Percentiles rank a stretch among this genome's conserved stretches.
Evolutionary conservation across 2,888 invertebrate genomes (phyloP).

Genomic region (Zaprionus lineosus): DNA sequence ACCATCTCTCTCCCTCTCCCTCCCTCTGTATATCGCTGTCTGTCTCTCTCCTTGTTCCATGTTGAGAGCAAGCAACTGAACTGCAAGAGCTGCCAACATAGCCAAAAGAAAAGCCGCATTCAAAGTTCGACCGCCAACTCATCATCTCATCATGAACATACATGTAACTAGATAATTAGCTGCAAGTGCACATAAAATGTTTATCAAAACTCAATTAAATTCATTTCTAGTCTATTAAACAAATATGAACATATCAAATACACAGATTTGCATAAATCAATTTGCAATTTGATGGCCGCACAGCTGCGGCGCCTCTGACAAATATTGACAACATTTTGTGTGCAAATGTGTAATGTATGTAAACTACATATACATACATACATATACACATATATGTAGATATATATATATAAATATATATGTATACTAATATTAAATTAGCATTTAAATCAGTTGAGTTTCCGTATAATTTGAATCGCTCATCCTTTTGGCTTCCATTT

Average conservation of each 20-base stretch:
- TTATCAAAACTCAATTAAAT: background rate
- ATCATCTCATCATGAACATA: slow-evolving; percentile 35
- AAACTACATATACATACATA: too few species aligned
- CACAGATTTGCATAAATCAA: too few species aligned
- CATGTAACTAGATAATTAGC: background rate
- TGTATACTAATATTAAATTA: slow-evolving; percentile 9
- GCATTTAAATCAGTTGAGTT: slow-evolving; percentile 23
- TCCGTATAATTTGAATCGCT: too few species aligned
- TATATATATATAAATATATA: slow-evolving; percentile 2
- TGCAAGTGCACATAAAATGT: slow-evolving; percentile 1
- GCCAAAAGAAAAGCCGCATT: slow-evolving; percentile 46
- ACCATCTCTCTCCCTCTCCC: too few species aligned
- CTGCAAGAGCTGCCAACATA: slow-evolving; percentile 62
- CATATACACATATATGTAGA: slow-evolving; percentile 5
- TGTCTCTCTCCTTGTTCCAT: slow-evolving; percentile 1
- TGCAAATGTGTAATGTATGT: too few species aligned
- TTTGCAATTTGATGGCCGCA: too few species aligned
- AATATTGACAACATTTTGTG: too few species aligned
- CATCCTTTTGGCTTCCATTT: slow-evolving; percentile 43
- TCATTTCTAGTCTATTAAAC: too few species aligned
- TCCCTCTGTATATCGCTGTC: background rate
- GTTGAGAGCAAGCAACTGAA: slow-evolving; percentile 55
- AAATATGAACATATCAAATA: too few species aligned
- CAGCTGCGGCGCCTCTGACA: too few species aligned
- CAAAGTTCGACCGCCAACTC: slow-evolving; percentile 36